Percentiles rank a stretch among this genome's conserved stretches.
Evolutionary conservation across 2,113 vertebrate genomes (phyloP).

Genomic region (Sceloporus undulatus): DNA sequence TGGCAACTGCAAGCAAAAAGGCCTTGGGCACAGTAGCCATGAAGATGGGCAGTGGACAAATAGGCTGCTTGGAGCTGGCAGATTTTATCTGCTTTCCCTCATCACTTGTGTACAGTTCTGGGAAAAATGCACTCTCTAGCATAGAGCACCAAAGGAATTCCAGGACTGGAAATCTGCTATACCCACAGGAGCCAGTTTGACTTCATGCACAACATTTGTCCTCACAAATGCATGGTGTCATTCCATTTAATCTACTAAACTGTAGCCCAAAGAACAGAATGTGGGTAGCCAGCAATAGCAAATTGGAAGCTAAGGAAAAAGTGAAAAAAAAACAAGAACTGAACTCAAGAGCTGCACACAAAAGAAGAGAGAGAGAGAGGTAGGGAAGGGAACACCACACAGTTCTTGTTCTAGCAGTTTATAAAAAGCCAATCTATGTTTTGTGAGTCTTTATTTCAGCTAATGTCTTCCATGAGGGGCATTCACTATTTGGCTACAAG

Average conservation of each 20-base stretch:
- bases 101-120: too few relatives aligned
- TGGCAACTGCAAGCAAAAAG: too few relatives aligned
- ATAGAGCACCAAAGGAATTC: too few relatives aligned
- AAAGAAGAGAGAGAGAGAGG: constrained; percentile 36
- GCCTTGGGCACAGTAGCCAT: too few relatives aligned
- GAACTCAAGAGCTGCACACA: constrained; percentile 22
- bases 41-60: too few relatives aligned
- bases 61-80: too few relatives aligned
- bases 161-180: too few relatives aligned
- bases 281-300: background rate
- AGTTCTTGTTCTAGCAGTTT: constrained; percentile 45
- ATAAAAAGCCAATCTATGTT: constrained; percentile 60
- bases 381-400: constrained; percentile 48
- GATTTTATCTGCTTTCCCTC: too few relatives aligned
- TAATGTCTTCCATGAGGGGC: constrained; percentile 45
- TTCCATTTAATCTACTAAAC: constrained; percentile 23
- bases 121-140: too few relatives aligned
- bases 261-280: constrained; percentile 3
- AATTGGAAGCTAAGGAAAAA: constrained; percentile 18
- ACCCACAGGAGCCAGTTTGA: fast-evolving
- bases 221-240: background rate
- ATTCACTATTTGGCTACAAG: background rate
- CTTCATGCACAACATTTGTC: fast-evolving
- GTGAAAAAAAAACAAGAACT: background rate
- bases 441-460: constrained; percentile 50